phyloP scores from a whole-genome alignment of 2,888 invertebrate species.

The Epinotia bilunana region DNA sequence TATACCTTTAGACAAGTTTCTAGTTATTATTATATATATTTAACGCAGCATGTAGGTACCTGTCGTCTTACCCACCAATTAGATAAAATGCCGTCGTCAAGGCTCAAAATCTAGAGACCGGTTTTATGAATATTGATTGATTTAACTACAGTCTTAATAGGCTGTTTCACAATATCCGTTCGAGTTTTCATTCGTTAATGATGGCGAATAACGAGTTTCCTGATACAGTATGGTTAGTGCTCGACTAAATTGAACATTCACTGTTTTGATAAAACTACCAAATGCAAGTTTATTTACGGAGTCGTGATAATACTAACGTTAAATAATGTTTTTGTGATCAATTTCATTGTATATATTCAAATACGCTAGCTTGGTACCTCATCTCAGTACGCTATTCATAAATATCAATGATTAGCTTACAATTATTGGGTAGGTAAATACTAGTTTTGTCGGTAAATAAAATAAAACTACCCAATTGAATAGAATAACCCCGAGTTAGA shows the following conservation, averaged over 20 bases:
- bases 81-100: background rate
- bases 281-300: background rate
- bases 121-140: constrained; percentile 17
- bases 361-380: too few species aligned
- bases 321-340: background rate
- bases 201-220: constrained; percentile 37
- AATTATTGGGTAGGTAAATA: too few species aligned
- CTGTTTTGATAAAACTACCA: constrained; percentile 22
- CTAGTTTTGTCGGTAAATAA: too few species aligned
- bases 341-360: background rate
- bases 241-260: constrained; percentile 31
- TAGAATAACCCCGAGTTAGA: too few species aligned
- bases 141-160: constrained; percentile 29
- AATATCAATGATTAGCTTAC: too few species aligned
- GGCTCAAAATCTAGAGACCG: background rate
- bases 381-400: too few species aligned
- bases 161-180: constrained; percentile 23
- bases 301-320: background rate
- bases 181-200: constrained; percentile 29
- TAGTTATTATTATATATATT: background rate
- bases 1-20: background rate
- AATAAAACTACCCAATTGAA: too few species aligned
- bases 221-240: constrained; percentile 26
- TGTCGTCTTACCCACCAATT: background rate
- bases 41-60: background rate